Base-by-base conservation (phyloP, 2,888 invertebrate species). In the Brachynemurus nebulosus region DNA sequence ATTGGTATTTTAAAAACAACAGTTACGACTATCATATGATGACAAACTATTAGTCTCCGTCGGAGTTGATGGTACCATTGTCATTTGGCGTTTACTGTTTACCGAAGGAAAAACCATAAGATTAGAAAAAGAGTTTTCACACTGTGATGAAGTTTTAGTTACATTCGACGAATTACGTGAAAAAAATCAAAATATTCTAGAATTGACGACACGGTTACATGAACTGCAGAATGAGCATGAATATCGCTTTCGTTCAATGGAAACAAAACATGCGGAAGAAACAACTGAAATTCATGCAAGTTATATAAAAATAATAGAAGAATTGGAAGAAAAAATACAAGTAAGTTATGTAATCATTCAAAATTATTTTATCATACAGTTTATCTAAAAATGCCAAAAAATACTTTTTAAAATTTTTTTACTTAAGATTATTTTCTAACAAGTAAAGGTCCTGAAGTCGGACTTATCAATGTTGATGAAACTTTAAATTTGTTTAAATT, bases 141-240 rank as follows among this genome's bases (percentile, higher is more conserved):
- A 81, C 55, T 80, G 84, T 0, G 80, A 80, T 51, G 90, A 92
- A 60, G 80, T 91, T 49, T 69, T 92, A 42, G 86, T 92, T 50
- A 80, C 86, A 21, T 81, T 78, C 42, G 68, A 65, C 36, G 79
- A 88, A 56, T 67, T 93, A 23, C 79, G 83, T 53, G 86, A 88
- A 44, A 91, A 90, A 67, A 78, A 85, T 49, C 64, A 72, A 2
- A 69, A 68, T 47, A 84, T 84, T 47, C 62, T 65, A 25, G 78
- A 79, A 47, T 61, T 72, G 19, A 77, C 76, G 51, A 73, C 78
- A 17, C 72, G 89, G 40, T 76, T 92, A 59, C 79, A 80, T 51
- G 91, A 95, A 61, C 67, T 91, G 53, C 83, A 88, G 58, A 83
- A 85, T 11, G 92, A 93, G 60, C 86, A 88, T 57, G 78, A 82